A percentile compares a stretch with the other conserved stretches of the same genome.
Evolutionary conservation across 2,888 invertebrate genomes (phyloP).

Genomic region (Lasioglossum villosulum): DNA sequence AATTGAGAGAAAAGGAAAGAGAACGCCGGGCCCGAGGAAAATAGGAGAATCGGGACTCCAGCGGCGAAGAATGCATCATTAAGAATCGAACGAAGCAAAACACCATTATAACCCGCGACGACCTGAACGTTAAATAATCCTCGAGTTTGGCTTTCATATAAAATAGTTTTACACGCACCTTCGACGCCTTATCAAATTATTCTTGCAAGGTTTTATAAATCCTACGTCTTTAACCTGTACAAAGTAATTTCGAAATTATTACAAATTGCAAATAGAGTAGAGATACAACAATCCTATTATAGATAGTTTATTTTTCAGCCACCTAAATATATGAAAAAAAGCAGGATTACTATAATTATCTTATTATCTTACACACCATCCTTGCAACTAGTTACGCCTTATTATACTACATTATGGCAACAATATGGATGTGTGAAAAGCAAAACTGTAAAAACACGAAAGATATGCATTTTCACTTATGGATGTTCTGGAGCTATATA

Average conservation of each 20-base stretch:
- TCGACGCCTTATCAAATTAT: background rate
- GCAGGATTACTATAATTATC: background rate
- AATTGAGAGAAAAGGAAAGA: constrained; percentile 66
- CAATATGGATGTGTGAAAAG: no score
- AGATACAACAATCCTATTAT: background rate
- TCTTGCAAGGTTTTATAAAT: background rate
- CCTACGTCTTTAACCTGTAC: background rate
- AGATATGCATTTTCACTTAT: no score
- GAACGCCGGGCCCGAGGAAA: constrained; percentile 30
- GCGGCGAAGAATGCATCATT: constrained; percentile 56
- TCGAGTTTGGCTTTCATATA: background rate
- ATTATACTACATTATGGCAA: background rate
- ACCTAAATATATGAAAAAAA: background rate
- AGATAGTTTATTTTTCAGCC: background rate
- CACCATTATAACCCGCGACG: constrained; percentile 15
- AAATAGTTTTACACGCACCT: background rate
- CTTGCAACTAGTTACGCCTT: background rate
- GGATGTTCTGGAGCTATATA: no score
- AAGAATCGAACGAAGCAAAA: constrained; percentile 51
- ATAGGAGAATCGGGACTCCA: constrained; percentile 36
- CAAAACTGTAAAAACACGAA: no score
- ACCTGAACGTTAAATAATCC: constrained; percentile 21
- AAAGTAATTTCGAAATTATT: background rate
- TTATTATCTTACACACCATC: background rate
- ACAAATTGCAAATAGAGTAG: background rate